Evolutionary conservation across 1,140 invertebrate genomes (phyloP), one percentile per base, ranked within the genome.

Genomic region (Zaprionus inermis): DNA sequence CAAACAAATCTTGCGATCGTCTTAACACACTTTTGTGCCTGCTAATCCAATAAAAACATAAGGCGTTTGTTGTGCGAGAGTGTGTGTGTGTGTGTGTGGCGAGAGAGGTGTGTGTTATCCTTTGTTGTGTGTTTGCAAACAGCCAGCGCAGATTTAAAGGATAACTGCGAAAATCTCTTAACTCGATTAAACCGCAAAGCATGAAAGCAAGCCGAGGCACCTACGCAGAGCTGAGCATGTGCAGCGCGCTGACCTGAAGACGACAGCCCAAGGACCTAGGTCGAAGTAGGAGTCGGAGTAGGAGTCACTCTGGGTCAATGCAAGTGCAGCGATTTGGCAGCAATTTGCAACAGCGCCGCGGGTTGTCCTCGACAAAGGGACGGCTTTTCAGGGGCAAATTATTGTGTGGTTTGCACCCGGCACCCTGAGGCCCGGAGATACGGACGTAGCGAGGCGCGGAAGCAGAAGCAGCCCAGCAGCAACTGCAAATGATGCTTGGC

Each of bases 161-260:
- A 55, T 68, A 65, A 38, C 76, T 59, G 65, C 10, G 49, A 20
- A 88, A 89, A 88, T 88, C 84, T 88, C 70, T 78, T 81, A 88
- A 88, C 72, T 88, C 84, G 84, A 88, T 88, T 88, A 88, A 88
- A 89, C 84, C 85, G 84, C 84, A 88, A 71, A 84, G 85, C 84
- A 88, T 88, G 84, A 72, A 80, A 68, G 72, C 24, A 51, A 28
- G 28, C 16, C 59, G 61, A 75, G 22, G 36, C 14, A n/a, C n/a
- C n/a, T n/a, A n/a, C n/a, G n/a, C n/a, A n/a, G n/a, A n/a, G n/a
- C n/a, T n/a, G n/a, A n/a, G n/a, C n/a, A n/a, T n/a, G 10, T n/a
- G 22, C 65, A n/a, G 44, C 44, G 44, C 44, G 9, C 10, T 16
- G 44, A 20, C 16, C 44, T 46, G 44, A n/a, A 16, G n/a, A n/a